Evolutionary conservation across 2,113 vertebrate genomes (phyloP), one percentile per base, ranked within the genome.

Genomic region (Perca flavescens): DNA sequence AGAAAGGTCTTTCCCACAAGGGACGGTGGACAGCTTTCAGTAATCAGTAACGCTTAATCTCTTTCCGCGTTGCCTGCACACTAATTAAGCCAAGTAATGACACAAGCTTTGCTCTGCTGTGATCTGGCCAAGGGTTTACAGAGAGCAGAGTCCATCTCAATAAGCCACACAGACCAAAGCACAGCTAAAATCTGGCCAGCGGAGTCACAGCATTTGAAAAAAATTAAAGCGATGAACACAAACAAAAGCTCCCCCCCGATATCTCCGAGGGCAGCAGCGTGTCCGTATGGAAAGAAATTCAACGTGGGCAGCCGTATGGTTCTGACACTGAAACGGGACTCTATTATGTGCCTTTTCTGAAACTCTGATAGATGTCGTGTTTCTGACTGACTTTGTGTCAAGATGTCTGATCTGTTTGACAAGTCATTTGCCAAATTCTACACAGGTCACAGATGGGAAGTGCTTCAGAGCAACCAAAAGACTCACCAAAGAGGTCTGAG

Each of bases 1-100:
- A 17, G 11, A 75, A 61, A 36, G n/a, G 68, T 86, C 43, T 64
- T 60, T 73, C 52, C 58, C 52, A 80, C 47, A 9, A 25, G 47
- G 17, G 43, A 52, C 16, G 56, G 43, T 19, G 72, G 65, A 70
- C 67, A 31, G 11, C 47, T 69, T 43, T 85, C 4, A 79, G 13
- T 11, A 52, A 79, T 71, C 74, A 46, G 47, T 40, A 34, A 57
- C 0, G 0, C 72, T 71, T 73, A 5, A 80, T 73, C 36, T 58
- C 46, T 36, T 70, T 36, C 46, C 22, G 69, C 15, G 0, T 53
- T 3, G 40, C 54, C 34, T 15, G 72, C 28, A 50, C 22, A 56
- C 68, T 7, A 61, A 43, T 81, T 11, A 66, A 49, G 19, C 49
- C 52, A 62, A 73, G 22, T 17, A 52, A 57, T 66, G 64, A 75